Conservation (phyloP, 2,888 invertebrate species). For the Nasonia oneida region DNA sequence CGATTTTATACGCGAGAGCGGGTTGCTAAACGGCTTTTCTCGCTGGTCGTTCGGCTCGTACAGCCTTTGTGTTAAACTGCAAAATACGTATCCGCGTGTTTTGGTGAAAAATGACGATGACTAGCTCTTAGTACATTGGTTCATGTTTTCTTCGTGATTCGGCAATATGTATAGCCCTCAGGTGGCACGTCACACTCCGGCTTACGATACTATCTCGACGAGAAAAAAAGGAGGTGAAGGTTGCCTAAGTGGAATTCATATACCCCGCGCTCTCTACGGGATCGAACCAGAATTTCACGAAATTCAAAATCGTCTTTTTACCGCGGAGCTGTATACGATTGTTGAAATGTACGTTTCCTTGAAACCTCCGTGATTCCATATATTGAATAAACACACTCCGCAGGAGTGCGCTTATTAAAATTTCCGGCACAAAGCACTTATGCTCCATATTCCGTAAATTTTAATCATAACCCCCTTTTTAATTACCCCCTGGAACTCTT, state of each 20-base stretch:
- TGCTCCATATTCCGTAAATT: neutral
- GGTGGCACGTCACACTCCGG: neutral
- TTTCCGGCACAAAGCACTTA: neutral
- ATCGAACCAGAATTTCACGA: neutral
- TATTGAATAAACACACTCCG: no score
- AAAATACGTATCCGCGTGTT: neutral
- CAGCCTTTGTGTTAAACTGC: neutral
- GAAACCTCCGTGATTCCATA: neutral
- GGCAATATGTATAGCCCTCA: conserved; percentile 5
- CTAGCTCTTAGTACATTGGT: neutral
- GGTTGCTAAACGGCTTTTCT: neutral
- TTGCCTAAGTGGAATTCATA: conserved; percentile 41
- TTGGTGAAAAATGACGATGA: neutral
- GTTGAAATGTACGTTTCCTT: neutral
- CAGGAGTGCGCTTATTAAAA: neutral
- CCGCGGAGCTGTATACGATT: neutral
- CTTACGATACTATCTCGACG: conserved; percentile 19
- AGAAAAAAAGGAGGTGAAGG: conserved; percentile 52
- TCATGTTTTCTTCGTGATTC: conserved; percentile 18
- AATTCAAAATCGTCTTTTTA: neutral
- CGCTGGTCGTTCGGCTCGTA: neutral
- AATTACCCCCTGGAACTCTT: neutral
- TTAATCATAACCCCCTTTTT: neutral
- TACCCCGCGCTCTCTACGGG: neutral
- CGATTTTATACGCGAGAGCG: conserved; percentile 6